Evolutionary conservation across 1,140 invertebrate genomes (phyloP).

Genomic region (roundworm (Caenorhabditis elegans)): DNA sequence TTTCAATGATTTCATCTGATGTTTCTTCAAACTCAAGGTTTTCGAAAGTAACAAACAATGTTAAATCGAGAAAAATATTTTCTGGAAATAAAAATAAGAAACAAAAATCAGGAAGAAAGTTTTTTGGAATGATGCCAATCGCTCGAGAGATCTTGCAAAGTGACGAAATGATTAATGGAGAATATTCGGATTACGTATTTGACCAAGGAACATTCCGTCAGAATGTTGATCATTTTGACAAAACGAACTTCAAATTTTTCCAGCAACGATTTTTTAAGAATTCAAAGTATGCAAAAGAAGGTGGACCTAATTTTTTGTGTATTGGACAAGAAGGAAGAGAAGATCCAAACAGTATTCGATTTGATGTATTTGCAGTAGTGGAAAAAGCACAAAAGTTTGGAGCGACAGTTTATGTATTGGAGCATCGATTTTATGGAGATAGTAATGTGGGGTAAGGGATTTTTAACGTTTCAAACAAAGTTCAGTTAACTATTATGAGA

Average conservation of each 20-base stretch:
- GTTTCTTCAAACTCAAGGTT: too few relatives aligned
- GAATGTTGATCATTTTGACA: neutral
- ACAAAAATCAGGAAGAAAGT: too few relatives aligned
- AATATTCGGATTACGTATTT: too few relatives aligned
- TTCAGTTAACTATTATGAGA: too few relatives aligned
- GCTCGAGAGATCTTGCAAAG: neutral
- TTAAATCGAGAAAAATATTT: too few relatives aligned
- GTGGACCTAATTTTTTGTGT: constrained; percentile 45
- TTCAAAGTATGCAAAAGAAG: neutral
- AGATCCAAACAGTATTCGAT: neutral
- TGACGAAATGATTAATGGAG: neutral
- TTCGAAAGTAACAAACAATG: too few relatives aligned
- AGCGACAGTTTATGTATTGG: constrained; percentile 2
- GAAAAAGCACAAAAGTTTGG: constrained; percentile 5
- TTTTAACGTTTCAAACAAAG: neutral
- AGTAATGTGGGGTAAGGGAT: neutral
- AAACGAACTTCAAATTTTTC: neutral
- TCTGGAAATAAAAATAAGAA: too few relatives aligned
- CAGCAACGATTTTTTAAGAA: constrained; percentile 36
- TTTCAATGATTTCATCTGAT: too few relatives aligned
- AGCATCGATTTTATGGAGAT: constrained; percentile 36
- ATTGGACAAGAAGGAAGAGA: constrained; percentile 42
- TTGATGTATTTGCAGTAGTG: neutral
- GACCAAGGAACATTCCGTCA: neutral
- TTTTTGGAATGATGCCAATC: too few relatives aligned